These are phyloP conservation scores for Lithobates sylvaticus DNA, from an alignment of 2,797 vertebrate genomes.

Conservation along the genomic window DNA sequence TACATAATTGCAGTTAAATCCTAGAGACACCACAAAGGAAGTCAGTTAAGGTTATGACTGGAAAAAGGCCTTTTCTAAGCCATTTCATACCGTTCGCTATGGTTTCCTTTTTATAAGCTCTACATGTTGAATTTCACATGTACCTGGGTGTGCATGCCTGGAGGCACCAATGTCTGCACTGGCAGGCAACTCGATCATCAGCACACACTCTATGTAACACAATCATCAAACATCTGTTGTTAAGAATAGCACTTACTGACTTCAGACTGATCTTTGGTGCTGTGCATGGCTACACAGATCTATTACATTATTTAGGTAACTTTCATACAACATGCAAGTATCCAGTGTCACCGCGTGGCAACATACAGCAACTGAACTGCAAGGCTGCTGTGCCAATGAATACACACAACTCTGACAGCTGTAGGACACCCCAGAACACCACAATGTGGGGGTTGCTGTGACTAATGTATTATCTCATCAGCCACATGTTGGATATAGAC, in stretches of 20 bases:
- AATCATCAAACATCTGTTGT: constrained; percentile 1
- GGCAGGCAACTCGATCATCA: neutral
- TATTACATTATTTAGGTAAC: neutral
- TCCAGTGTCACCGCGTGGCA: neutral
- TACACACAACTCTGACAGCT: neutral
- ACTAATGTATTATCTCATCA: too few relatives aligned
- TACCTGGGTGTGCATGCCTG: neutral
- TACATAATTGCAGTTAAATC: too few relatives aligned
- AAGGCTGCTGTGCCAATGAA: neutral
- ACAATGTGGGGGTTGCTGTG: neutral
- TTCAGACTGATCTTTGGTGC: neutral
- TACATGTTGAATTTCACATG: constrained; percentile 36
- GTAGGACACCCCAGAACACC: neutral
- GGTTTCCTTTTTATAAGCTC: neutral
- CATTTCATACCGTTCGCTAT: neutral
- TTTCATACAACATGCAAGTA: neutral
- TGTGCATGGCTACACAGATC: constrained; percentile 3
- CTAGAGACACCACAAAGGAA: too few relatives aligned
- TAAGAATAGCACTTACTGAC: neutral
- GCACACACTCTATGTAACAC: neutral
- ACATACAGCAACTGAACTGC: neutral
- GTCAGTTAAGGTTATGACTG: too few relatives aligned
- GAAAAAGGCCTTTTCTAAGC: too few relatives aligned
- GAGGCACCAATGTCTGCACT: neutral
- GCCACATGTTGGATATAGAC: too few relatives aligned